Evolutionary conservation across 2,113 vertebrate species (phyloP).

Genomic region (Tupaia tana): DNA sequence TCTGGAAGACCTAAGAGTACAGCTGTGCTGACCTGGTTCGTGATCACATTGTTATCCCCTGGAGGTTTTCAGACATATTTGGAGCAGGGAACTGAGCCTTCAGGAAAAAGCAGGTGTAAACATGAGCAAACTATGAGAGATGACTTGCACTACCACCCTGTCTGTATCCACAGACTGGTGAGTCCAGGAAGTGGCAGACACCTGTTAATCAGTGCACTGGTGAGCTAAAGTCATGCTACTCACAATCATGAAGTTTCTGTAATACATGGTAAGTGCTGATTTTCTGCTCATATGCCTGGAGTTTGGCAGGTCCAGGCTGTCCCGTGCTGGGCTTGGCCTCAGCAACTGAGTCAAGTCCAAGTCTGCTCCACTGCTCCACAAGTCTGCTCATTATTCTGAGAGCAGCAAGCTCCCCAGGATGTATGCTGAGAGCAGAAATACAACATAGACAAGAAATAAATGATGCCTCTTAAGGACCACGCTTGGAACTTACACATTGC

Average conservation of each 20-base stretch:
- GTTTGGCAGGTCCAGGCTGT: neutral
- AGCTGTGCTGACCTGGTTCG: neutral
- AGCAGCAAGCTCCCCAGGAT: neutral
- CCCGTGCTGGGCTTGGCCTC: neutral
- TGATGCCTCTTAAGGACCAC: neutral
- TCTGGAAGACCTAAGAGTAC: neutral
- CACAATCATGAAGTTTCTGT: neutral
- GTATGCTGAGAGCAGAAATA: neutral
- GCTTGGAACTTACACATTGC: neutral
- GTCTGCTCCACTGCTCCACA: neutral
- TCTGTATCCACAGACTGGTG: neutral
- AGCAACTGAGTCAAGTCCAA: neutral
- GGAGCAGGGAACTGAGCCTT: neutral
- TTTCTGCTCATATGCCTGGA: neutral
- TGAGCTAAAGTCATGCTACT: neutral
- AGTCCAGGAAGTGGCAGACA: neutral
- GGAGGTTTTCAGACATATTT: slow-evolving; percentile 21
- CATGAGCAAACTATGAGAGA: neutral
- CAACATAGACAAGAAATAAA: neutral
- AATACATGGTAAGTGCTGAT: neutral
- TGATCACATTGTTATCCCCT: neutral
- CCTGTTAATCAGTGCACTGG: neutral
- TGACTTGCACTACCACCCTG: neutral
- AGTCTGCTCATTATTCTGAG: neutral
- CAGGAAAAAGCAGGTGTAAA: neutral